These are phyloP conservation scores for Fregata magnificens DNA, from an alignment of 2,113 vertebrate genomes.

Conservation along the genomic window DNA sequence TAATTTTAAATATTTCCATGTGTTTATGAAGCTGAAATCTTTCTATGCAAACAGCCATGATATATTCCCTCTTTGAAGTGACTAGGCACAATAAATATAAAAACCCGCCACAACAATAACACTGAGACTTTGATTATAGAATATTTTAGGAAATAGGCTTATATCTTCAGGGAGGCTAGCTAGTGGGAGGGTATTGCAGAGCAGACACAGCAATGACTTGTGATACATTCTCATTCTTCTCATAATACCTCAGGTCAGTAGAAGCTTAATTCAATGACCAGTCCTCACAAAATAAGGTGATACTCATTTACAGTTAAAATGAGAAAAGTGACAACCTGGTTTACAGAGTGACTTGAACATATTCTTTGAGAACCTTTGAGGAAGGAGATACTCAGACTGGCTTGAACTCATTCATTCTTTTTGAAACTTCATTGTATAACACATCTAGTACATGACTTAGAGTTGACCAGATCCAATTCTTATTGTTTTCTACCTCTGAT, in stretches of 20 bases:
- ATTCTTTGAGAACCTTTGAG: neutral
- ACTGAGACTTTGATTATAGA: neutral
- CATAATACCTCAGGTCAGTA: neutral
- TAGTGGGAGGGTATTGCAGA: neutral
- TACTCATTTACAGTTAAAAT: neutral
- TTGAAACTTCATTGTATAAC: neutral
- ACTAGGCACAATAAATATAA: neutral
- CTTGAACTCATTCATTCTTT: neutral
- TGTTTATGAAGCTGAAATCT: neutral
- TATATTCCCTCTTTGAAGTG: neutral
- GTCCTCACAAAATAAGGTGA: neutral
- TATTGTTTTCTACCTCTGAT: neutral
- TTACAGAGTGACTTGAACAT: neutral
- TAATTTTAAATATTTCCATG: conserved; percentile 42
- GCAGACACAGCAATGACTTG: neutral
- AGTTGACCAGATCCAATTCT: neutral
- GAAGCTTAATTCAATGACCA: neutral
- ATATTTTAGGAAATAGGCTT: neutral
- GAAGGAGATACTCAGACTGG: neutral
- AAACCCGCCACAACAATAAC: neutral
- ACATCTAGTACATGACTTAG: neutral
- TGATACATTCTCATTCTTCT: neutral
- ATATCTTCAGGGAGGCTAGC: neutral
- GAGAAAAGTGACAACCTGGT: neutral
- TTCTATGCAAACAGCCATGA: neutral